Conservation (phyloP, 2,797 vertebrate genomes). For the Bucorvus abyssinicus region DNA sequence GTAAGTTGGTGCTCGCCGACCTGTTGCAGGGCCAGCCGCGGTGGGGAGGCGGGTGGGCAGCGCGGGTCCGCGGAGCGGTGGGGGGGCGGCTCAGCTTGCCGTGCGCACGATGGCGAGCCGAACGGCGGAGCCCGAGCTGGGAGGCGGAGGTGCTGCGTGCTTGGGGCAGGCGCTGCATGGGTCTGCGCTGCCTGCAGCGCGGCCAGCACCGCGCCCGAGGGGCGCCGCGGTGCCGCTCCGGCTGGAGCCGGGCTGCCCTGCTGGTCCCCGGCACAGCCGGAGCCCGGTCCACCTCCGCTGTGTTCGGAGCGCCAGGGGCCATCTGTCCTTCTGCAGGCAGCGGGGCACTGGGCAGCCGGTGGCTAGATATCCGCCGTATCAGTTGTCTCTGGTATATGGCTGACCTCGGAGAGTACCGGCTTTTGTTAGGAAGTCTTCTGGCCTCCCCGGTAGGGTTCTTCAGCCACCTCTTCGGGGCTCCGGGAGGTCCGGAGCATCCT, state of each 20-base stretch:
- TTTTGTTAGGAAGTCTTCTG: not conserved
- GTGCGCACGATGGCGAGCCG: not conserved
- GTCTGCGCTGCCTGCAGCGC: not conserved
- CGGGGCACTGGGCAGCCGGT: not conserved
- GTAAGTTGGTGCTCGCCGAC: conserved; percentile 61
- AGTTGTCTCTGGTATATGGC: not conserved
- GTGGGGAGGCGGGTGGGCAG: not conserved
- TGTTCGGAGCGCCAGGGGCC: not conserved
- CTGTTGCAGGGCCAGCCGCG: conserved; percentile 23
- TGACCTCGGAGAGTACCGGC: not conserved
- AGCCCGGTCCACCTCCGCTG: not conserved
- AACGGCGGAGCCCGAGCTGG: not conserved
- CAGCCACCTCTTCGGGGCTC: not conserved
- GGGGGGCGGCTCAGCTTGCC: not conserved
- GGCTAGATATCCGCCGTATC: too few species aligned
- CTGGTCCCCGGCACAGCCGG: too few species aligned
- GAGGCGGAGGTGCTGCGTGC: not conserved
- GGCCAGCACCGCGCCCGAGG: not conserved
- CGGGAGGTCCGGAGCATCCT: not conserved
- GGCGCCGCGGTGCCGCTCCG: too few species aligned
- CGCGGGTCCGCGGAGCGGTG: not conserved
- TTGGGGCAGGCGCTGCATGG: not conserved
- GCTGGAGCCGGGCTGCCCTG: not conserved
- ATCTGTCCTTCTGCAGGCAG: not conserved
- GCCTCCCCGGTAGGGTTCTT: not conserved